phyloP scores from a whole-genome alignment of 2,888 invertebrate genomes.

The Lasioglossum zephyrum region DNA sequence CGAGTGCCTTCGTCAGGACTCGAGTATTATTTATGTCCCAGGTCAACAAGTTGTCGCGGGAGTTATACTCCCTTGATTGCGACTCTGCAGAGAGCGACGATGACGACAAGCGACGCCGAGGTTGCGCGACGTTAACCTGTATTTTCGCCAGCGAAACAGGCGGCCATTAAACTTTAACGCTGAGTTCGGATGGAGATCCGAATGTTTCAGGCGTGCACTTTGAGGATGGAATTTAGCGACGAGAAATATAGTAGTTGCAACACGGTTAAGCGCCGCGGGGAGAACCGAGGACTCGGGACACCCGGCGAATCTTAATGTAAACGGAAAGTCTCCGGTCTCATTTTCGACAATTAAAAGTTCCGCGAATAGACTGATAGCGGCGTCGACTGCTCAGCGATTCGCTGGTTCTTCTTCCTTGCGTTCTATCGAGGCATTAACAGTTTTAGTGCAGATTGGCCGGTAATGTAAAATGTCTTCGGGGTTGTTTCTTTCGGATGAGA shows the following conservation, averaged over 20 bases:
- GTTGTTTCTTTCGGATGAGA: background rate
- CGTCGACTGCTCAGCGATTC: background rate
- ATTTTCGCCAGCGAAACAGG: background rate
- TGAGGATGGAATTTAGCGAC: slow-evolving; percentile 1
- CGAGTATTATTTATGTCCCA: slow-evolving; percentile 36
- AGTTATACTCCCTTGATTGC: slow-evolving; percentile 27
- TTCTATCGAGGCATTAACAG: background rate
- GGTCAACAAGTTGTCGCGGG: slow-evolving; percentile 41
- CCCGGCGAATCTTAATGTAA: background rate
- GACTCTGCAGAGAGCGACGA: background rate
- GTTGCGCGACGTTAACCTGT: background rate
- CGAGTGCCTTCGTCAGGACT: slow-evolving; percentile 23
- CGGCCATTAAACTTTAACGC: background rate
- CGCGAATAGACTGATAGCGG: background rate
- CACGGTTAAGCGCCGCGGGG: background rate
- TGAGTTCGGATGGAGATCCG: background rate
- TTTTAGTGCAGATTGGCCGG: background rate
- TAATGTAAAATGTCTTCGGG: background rate
- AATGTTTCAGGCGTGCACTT: slow-evolving; percentile 8
- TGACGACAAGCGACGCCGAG: background rate
- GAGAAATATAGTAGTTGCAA: background rate
- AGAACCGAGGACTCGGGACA: background rate
- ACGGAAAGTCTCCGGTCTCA: background rate
- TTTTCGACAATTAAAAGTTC: slow-evolving; percentile 9
- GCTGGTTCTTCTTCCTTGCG: background rate